Evolutionary conservation across 2,888 invertebrate genomes (phyloP).

Genomic region (Odontothrips loti): DNA sequence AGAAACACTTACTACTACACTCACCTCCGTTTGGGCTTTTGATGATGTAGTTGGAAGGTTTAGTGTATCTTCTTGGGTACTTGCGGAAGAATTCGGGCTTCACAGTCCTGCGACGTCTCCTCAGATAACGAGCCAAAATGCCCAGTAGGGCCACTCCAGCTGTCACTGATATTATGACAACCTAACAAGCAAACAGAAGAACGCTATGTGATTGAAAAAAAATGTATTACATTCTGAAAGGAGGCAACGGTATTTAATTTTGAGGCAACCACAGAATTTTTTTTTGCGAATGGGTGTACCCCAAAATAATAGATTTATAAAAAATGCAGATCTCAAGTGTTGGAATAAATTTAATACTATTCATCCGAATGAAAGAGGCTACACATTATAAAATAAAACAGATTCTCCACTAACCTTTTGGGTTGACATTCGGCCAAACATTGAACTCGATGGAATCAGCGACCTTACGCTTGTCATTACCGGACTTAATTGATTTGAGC

Average conservation of each 20-base stretch:
- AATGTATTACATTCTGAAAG: conserved; percentile 28
- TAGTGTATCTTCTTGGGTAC: conserved; percentile 55
- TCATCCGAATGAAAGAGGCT: background rate
- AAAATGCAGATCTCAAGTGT: background rate
- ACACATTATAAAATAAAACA: conserved; percentile 30
- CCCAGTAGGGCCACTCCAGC: conserved; percentile 79
- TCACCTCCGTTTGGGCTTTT: conserved; percentile 62
- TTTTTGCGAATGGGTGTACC: too few species aligned
- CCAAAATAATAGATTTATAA: background rate
- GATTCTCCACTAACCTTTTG: background rate
- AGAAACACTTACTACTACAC: background rate
- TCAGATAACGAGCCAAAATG: conserved; percentile 72
- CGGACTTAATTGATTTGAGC: background rate
- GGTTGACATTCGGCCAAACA: conserved; percentile 23
- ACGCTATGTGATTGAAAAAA: background rate
- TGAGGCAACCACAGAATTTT: background rate
- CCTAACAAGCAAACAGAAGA: conserved; percentile 48
- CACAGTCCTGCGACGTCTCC: conserved; percentile 56
- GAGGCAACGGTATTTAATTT: background rate
- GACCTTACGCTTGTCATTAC: background rate
- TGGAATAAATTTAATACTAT: conserved; percentile 2
- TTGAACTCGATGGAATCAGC: background rate
- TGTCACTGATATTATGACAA: conserved; percentile 67
- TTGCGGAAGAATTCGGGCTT: conserved; percentile 57
- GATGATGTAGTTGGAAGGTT: conserved; percentile 55